Evolutionary conservation across 2,113 vertebrate genomes (phyloP).

Genomic region (Microcebus tavaratra): DNA sequence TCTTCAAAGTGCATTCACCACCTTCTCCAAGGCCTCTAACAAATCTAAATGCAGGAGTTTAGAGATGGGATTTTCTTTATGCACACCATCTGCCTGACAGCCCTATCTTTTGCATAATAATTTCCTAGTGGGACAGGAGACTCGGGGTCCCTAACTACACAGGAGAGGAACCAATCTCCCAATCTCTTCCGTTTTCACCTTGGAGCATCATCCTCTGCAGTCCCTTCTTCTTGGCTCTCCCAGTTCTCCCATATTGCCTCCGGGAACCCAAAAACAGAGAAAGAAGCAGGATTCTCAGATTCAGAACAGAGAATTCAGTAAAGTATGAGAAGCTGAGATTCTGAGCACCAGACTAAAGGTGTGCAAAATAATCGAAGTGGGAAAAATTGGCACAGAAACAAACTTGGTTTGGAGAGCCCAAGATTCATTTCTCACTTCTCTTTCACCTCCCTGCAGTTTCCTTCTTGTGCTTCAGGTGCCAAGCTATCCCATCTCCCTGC

Average conservation of each 20-base stretch:
- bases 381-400: neutral
- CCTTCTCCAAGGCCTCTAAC: neutral
- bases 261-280: neutral
- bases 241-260: neutral
- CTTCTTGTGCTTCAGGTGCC: neutral
- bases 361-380: neutral
- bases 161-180: neutral
- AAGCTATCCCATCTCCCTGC: neutral
- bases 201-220: fast-evolving
- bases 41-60: neutral
- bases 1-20: neutral
- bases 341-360: neutral
- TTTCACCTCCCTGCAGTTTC: neutral
- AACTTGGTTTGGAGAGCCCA: neutral
- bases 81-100: neutral
- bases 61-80: neutral
- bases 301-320: neutral
- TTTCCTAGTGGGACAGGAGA: neutral
- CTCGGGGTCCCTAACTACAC: neutral
- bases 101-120: neutral
- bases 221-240: neutral
- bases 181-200: fast-evolving
- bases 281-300: neutral
- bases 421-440: neutral
- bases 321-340: neutral